Base-by-base conservation (phyloP, 2,797 vertebrate species). In the Poecilia picta region DNA sequence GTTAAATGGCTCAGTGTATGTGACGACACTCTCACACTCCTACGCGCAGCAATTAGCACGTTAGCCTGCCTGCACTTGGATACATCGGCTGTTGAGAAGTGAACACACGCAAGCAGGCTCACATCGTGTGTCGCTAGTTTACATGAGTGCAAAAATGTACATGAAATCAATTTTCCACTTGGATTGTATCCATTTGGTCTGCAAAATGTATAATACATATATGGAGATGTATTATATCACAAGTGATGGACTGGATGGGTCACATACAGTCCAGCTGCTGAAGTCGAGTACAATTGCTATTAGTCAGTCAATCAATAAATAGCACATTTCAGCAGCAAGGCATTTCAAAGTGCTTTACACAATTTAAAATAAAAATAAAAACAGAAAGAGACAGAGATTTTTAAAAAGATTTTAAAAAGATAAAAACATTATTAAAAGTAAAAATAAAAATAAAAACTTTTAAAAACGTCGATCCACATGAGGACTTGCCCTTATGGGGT, bases 1-100 rank as follows among this genome's bases (percentile, higher is more conserved):
- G 81, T 88, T 75, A 89, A 90, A 86, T 83, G 81, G 80, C 77
- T 81, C 74, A 45, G 76, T 88, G 84, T 85, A 88, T 31, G 73
- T 90, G 86, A 87, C 36, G 8, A 81, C 76, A 76, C 83, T 88
- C 83, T 91, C 79, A 81, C 87, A 78, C 85, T 89, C 90, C 87
- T 80, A 90, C 88, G 79, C 85, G 43, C 72, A 74, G 79, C 85
- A 88, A 89, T 92, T 90, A 87, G 88, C 68, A 75, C 16, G 59
- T 68, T 78, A 74, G 86, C 85, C 75, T 82, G 79, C 75, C 72
- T 47, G n/a, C 76, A 74, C 85, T 85, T 82, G 72, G 66, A 80
- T 73, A 75, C 72, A 78, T 70, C 76, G 77, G 75, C 81, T 82
- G 77, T 57, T 59, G 70, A 82, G 49, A 74, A 68, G 28, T 47